Evolutionary conservation across 2,888 invertebrate genomes (phyloP), one percentile per base, ranked within the genome.

Genomic region (Eupithecia tripunctaria): DNA sequence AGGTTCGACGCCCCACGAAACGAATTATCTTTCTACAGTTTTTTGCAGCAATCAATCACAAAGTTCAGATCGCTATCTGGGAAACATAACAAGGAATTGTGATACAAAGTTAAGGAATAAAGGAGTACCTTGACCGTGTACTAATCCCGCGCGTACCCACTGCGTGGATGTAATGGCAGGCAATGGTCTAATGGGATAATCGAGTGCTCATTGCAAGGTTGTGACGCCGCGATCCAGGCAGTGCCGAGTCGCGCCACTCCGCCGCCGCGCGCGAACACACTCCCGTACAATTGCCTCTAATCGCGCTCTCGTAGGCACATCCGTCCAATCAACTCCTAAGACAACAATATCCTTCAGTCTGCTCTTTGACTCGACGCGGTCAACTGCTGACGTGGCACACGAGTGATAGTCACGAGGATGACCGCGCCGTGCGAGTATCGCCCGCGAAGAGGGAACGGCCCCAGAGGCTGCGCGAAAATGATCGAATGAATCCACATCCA

Each of bases 121-220:
- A 82, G 84, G 84, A 84, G 87, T 90, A 91, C 93, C 92, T 93
- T 93, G 93, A 92, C 92, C 92, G 90, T 93, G 92, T 84, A 88
- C 89, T 90, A 91, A 91, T 90, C 81, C 76, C 75, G 81, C 84
- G 84, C 83, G 85, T 89, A 89, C 90, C 88, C 88, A 86, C 88
- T 88, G 87, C 87, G 89, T 87, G 85, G 86, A 75, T 86, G 85
- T 89, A 89, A 90, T 89, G 86, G 86, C 89, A 91, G 90, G 86
- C 89, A 91, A 88, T 88, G 90, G 88, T 85, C 86, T 92, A 93
- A 94, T 94, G 92, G 90, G 88, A 94, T 94, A 94, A 94, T 89
- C 89, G 93, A 87, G 87, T 87, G 86, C 90, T 90, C 89, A 89
- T 86, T 87, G 89, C 94, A 93, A 94, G 94, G 94, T 92, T 93